Conservation (phyloP, 2,888 invertebrate genomes). For the Choristoneura rosaceana region DNA sequence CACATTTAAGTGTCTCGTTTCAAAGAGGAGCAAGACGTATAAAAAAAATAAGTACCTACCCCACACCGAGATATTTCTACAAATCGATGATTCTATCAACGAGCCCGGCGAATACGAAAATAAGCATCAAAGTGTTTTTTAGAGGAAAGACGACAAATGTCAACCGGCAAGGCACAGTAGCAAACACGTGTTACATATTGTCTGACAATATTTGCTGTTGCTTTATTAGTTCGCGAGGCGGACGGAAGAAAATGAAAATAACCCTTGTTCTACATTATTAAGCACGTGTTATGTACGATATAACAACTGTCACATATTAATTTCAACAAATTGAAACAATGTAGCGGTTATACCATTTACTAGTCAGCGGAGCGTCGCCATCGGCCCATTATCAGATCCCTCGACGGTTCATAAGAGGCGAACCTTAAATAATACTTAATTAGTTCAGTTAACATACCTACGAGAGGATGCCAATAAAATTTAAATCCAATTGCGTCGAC, state of each 20-base stretch:
- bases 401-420: slow-evolving; percentile 43
- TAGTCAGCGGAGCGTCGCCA: slow-evolving; percentile 42
- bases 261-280: slow-evolving; percentile 65
- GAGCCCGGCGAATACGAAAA: slow-evolving; percentile 79
- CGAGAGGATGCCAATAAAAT: slow-evolving; percentile 78
- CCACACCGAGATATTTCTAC: slow-evolving; percentile 79
- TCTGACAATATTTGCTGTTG: slow-evolving; percentile 82
- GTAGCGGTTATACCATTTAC: slow-evolving; percentile 20
- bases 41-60: slow-evolving; percentile 68
- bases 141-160: slow-evolving; percentile 80
- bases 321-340: slow-evolving; percentile 59
- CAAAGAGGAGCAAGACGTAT: slow-evolving; percentile 70
- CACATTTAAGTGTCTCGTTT: slow-evolving; percentile 79
- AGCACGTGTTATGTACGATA: slow-evolving; percentile 62
- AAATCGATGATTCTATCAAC: slow-evolving; percentile 83
- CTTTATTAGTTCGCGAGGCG: slow-evolving; percentile 75
- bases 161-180: slow-evolving; percentile 73
- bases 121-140: slow-evolving; percentile 84
- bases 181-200: slow-evolving; percentile 83
- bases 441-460: slow-evolving; percentile 70
- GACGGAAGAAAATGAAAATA: slow-evolving; percentile 72
- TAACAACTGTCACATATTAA: slow-evolving; percentile 57
- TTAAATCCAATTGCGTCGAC: slow-evolving; percentile 80
- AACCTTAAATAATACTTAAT: slow-evolving; percentile 63
- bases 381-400: slow-evolving; percentile 20